phyloP scores from a whole-genome alignment of 2,888 invertebrate species.

The Lasioglossum malachurum region DNA sequence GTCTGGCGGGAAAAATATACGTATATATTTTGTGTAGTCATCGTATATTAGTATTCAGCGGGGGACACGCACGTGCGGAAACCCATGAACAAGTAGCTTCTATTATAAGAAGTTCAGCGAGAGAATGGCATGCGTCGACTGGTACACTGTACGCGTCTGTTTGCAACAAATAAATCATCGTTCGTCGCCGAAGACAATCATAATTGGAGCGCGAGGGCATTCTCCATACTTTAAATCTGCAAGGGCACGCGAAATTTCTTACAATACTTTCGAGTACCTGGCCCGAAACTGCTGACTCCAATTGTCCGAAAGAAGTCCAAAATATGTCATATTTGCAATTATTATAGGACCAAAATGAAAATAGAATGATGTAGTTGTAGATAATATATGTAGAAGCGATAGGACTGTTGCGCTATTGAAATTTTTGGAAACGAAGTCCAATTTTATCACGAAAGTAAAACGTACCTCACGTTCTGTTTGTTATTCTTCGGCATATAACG shows the following conservation, averaged over 20 bases:
- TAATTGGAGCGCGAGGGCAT: neutral
- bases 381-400: neutral
- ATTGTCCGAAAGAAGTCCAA: neutral
- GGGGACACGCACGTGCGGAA: conserved; percentile 2
- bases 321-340: neutral
- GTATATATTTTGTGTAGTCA: conserved; percentile 14
- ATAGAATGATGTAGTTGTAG: neutral
- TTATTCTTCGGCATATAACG: neutral
- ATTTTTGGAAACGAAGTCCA: neutral
- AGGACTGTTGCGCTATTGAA: neutral
- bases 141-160: neutral
- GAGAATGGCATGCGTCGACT: conserved; percentile 18
- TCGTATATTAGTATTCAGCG: conserved; percentile 50
- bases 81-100: conserved; percentile 48
- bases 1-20: conserved; percentile 13
- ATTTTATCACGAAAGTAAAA: neutral
- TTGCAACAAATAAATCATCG: conserved; percentile 14
- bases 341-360: neutral
- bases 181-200: neutral
- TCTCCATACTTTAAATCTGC: neutral
- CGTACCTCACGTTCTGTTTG: neutral
- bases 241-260: neutral
- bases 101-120: conserved; percentile 43
- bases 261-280: neutral
- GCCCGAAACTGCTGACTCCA: neutral